A percentile compares a stretch with the other conserved stretches of the same genome.
phyloP scores from a whole-genome alignment of 2,113 vertebrate species.

The Pyrgilauda ruficollis region DNA sequence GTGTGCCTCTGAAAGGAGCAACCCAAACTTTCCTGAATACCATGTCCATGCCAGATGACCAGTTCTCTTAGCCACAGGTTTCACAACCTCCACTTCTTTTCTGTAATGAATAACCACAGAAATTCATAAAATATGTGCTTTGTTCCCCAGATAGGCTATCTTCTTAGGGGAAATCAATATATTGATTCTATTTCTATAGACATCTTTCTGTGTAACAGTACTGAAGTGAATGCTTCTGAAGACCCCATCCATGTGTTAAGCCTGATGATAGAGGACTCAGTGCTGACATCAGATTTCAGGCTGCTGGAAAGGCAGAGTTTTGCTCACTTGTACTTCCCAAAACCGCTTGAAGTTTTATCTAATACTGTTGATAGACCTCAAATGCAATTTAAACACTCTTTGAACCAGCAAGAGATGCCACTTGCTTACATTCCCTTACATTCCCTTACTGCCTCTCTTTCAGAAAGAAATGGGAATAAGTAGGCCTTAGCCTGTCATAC shows the following conservation, averaged over 20 bases:
- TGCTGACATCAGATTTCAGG: neutral
- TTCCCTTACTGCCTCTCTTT: neutral
- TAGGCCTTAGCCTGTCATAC: neutral
- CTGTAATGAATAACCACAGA: neutral
- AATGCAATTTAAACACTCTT: neutral
- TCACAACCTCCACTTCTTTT: neutral
- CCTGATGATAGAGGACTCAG: neutral
- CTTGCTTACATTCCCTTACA: neutral
- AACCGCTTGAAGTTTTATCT: neutral
- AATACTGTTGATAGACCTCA: neutral
- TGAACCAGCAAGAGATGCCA: neutral
- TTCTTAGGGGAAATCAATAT: conserved; percentile 27
- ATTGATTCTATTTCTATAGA: conserved; percentile 45
- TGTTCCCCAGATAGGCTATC: conserved; percentile 30
- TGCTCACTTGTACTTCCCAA: neutral
- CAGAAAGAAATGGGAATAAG: neutral
- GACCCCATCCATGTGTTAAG: neutral
- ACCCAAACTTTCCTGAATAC: neutral
- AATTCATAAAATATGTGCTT: conserved; percentile 2
- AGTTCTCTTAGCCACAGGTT: neutral
- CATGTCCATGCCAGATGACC: accelerated
- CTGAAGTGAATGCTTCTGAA: neutral
- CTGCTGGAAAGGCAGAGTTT: conserved; percentile 5
- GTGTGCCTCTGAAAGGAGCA: neutral
- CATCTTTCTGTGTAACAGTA: conserved; percentile 28